Evolutionary conservation across 2,797 vertebrate species (phyloP).

Genomic region (Enteromius paludinosus): DNA sequence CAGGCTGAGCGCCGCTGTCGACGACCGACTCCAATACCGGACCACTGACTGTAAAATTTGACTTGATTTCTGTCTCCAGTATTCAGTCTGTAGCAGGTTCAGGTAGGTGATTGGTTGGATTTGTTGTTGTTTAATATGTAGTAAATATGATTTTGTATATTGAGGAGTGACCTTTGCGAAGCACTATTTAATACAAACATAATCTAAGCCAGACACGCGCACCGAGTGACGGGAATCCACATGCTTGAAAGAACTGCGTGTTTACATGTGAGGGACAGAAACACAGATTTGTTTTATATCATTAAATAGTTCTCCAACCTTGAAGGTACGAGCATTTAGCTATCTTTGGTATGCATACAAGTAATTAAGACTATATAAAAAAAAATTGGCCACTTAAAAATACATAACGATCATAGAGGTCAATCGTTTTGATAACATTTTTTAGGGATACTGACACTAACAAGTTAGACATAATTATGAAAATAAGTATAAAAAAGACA

Average conservation of each 20-base stretch:
- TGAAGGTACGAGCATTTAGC: neutral
- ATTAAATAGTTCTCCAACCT: neutral
- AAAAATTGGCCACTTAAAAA: neutral
- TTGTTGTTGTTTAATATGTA: slow-evolving; percentile 1
- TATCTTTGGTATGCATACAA: neutral
- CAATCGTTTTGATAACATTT: neutral
- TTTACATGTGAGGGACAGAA: neutral
- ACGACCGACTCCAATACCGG: neutral
- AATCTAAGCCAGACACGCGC: neutral
- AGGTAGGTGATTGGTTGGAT: neutral
- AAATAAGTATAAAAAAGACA: neutral
- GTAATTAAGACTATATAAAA: neutral
- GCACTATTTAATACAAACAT: neutral
- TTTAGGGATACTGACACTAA: neutral
- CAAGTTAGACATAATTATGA: neutral
- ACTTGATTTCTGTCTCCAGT: slow-evolving; percentile 8
- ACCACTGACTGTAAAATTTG: slow-evolving; percentile 10
- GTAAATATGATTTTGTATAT: slow-evolving; percentile 13
- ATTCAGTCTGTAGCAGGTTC: slow-evolving; percentile 13
- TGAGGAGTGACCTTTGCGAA: neutral
- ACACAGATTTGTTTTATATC: neutral
- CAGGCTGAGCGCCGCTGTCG: slow-evolving; percentile 18
- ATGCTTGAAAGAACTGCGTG: neutral
- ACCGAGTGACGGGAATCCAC: neutral
- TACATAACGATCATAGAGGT: neutral